Evolutionary conservation across 2,888 invertebrate species (phyloP), one percentile per base, ranked within the genome.

Genomic region (Halictus quadricinctus): DNA sequence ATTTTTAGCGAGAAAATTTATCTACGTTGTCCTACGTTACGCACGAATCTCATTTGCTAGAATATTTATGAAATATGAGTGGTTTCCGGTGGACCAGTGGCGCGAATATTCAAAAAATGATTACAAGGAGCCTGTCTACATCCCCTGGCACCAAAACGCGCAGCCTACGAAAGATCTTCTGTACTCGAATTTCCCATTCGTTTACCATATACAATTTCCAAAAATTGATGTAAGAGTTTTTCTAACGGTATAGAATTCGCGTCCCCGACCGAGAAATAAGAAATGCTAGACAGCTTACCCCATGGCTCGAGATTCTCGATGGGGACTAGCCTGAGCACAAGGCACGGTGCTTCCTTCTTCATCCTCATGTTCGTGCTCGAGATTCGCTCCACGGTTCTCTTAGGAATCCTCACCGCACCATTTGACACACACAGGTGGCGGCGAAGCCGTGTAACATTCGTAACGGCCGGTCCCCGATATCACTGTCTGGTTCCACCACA

Each of bases 301-400:
- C 94, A 94, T 15, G 91, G 89, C n/a, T 93, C 92, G 54, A 93
- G 87, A 84, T 93, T 92, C 84, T 93, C 95, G 85, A 96, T 92
- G 36, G 96, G 96, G 93, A 96, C 95, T 91, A 96, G 96, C 92
- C 96, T 95, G 81, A 96, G 95, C 89, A 96, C 96, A 90, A 96
- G 95, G 94, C 96, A 96, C 91, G 96, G 96, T 89, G 96, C 96
- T 94, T 96, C 96, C 94, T 96, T 95, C 95, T 96, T 96, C 93
- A 96, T 95, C 95, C 96, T 96, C 96, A 96, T 96, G 93, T 95
- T 84, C 36, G 29, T 46, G 48, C 64, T 78, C 76, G 83, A 86
- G 83, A 83, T 83, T 80, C 58, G 76, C 80, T 87, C 87, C 87
- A 85, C 88, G 85, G 76, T 89, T 88, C 25, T 41, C 77, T 58